Conservation (phyloP, 2,888 invertebrate genomes). For the Maniola hyperantus region DNA sequence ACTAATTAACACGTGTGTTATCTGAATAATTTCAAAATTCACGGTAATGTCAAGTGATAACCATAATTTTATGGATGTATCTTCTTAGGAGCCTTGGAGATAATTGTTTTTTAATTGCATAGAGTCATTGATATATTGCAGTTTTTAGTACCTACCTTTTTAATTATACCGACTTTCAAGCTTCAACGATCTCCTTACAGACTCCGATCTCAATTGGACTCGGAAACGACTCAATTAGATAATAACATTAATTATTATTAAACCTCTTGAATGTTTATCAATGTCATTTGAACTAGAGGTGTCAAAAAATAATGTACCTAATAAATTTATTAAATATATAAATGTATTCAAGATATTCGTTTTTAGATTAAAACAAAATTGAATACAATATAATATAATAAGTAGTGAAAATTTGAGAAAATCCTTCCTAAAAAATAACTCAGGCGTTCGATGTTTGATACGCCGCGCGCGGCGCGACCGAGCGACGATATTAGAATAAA, state of each 20-base stretch:
- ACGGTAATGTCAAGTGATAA: neutral
- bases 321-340: no score
- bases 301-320: no score
- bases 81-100: neutral
- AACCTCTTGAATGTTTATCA: neutral
- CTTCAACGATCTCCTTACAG: neutral
- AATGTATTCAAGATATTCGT: no score
- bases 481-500: no score
- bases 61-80: conserved; percentile 5
- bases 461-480: no score
- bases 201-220: neutral
- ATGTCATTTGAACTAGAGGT: no score
- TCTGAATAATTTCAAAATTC: neutral
- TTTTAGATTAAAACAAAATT: no score
- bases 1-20: neutral
- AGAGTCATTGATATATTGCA: conserved; percentile 6
- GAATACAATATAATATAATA: no score
- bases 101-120: conserved; percentile 16
- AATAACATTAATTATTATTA: neutral
- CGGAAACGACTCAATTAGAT: neutral
- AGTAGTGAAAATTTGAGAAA: no score
- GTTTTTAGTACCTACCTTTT: neutral
- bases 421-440: no score
- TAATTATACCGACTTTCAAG: conserved; percentile 8
- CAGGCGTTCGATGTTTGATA: no score